These are phyloP conservation scores for Enteromius anoplus DNA, from an alignment of 2,797 vertebrate species.

Conservation along the genomic window DNA sequence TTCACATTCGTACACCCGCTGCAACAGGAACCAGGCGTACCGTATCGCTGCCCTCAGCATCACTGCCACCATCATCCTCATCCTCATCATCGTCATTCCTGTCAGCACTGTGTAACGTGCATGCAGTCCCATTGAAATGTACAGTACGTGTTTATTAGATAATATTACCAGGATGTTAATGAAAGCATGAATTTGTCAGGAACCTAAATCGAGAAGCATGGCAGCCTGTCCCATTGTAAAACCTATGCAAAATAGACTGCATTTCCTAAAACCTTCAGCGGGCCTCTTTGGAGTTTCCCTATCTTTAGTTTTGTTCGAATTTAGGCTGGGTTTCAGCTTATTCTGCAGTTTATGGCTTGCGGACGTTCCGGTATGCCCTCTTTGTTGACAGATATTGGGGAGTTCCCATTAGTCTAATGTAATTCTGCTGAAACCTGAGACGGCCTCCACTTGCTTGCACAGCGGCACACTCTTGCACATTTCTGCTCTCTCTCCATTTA, in stretches of 20 bases:
- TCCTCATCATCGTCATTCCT: constrained; percentile 62
- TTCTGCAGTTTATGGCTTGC: constrained; percentile 37
- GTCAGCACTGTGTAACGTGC: constrained; percentile 56
- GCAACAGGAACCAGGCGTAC: constrained; percentile 50
- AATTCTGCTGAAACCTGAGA: constrained; percentile 65
- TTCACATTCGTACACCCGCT: constrained; percentile 51
- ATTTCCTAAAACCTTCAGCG: not conserved
- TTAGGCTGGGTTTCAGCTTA: constrained; percentile 58
- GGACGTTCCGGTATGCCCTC: constrained; percentile 68
- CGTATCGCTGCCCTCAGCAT: constrained; percentile 60
- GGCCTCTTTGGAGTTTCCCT: constrained; percentile 2
- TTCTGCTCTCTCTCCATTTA: constrained; percentile 3
- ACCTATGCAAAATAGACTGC: not conserved
- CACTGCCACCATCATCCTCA: constrained; percentile 59
- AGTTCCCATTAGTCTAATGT: constrained; percentile 71
- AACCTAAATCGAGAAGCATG: constrained; percentile 18
- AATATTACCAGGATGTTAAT: constrained; percentile 1
- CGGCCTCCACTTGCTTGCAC: constrained; percentile 38
- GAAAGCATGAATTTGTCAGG: constrained; percentile 27
- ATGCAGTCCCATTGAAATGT: constrained; percentile 25
- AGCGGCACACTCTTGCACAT: not conserved
- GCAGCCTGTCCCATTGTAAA: not conserved
- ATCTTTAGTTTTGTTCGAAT: constrained; percentile 8
- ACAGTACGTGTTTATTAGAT: constrained; percentile 7
- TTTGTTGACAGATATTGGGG: constrained; percentile 72